phyloP scores from a whole-genome alignment of 2,888 invertebrate genomes.

The Crematogaster levior region DNA sequence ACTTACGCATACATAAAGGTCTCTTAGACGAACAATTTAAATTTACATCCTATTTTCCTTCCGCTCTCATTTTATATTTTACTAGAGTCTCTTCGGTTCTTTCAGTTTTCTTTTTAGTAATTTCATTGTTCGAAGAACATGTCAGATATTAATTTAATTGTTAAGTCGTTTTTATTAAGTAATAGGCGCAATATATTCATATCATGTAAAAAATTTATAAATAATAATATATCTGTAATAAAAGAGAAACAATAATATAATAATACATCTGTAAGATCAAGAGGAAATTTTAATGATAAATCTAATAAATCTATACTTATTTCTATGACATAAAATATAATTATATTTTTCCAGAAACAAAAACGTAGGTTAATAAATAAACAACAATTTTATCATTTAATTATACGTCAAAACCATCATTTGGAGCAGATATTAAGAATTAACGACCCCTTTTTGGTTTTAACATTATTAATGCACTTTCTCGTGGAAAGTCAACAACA shows the following conservation, averaged over 20 bases:
- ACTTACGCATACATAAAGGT: neutral
- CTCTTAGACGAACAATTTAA: neutral
- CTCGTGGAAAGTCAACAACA: neutral
- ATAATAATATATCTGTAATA: no score
- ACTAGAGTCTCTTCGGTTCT: neutral
- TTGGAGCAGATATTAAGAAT: neutral
- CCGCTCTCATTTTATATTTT: neutral
- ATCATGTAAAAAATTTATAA: neutral
- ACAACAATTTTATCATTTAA: neutral
- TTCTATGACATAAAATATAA: neutral
- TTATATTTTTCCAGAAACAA: neutral
- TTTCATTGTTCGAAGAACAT: neutral
- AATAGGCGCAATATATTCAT: neutral
- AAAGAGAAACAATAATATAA: no score
- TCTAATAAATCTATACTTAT: neutral
- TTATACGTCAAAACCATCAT: neutral
- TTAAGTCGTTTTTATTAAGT: neutral
- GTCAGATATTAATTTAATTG: neutral
- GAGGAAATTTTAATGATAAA: neutral
- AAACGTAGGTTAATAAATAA: no score
- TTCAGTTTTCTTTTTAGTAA: neutral
- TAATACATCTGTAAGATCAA: neutral
- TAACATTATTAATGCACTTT: neutral
- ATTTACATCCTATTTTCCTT: conserved; percentile 8
- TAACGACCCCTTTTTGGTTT: neutral